Evolutionary conservation across 2,888 invertebrate genomes (phyloP).

Genomic region (Erebia ligea): DNA sequence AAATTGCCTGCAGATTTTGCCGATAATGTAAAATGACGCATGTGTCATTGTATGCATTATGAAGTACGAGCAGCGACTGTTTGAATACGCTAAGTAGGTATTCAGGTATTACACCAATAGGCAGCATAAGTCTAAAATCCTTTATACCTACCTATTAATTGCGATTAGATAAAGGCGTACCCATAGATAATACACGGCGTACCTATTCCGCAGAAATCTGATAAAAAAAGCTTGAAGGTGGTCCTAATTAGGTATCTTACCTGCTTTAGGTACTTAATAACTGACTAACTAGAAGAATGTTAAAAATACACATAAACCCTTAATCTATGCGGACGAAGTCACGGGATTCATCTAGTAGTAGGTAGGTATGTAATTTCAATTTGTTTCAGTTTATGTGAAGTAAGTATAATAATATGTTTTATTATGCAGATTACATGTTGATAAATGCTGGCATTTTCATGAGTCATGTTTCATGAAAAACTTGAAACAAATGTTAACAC

Average conservation of each 20-base stretch:
- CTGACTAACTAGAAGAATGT: no score
- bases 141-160: no score
- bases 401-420: background rate
- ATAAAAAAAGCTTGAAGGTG: no score
- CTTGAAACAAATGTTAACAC: background rate
- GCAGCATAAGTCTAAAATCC: no score
- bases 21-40: constrained; percentile 7
- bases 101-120: no score
- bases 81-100: constrained; percentile 6
- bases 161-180: background rate
- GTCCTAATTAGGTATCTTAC: no score
- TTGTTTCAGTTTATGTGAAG: background rate
- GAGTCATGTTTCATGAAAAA: background rate
- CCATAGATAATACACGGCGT: no score
- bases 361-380: background rate
- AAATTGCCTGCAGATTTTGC: background rate
- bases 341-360: no score
- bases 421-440: constrained; percentile 2
- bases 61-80: background rate
- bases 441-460: background rate
- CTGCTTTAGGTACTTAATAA: no score
- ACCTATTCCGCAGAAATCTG: no score
- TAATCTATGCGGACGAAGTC: no score
- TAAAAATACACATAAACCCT: no score
- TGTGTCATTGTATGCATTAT: constrained; percentile 8